phyloP scores from a whole-genome alignment of 2,797 vertebrate genomes.

The Lacerta bilineata region DNA sequence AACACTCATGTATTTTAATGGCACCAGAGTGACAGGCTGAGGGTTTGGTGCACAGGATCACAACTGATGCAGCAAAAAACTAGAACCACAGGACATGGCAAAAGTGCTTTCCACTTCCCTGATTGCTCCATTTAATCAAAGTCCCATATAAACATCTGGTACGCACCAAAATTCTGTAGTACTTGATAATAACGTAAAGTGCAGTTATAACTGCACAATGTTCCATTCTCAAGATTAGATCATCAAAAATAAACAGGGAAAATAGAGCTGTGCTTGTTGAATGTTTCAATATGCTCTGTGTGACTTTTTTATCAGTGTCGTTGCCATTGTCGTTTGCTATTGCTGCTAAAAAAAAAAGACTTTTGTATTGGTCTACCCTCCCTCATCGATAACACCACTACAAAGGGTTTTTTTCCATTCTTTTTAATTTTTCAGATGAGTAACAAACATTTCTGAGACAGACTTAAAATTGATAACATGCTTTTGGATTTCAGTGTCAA shows the following conservation, averaged over 20 bases:
- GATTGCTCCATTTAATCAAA: neutral
- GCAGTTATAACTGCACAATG: slow-evolving; percentile 21
- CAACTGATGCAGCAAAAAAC: no score
- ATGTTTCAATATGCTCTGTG: slow-evolving; percentile 57
- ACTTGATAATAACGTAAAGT: slow-evolving; percentile 43
- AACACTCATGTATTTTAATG: no score
- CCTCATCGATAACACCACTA: slow-evolving; percentile 71
- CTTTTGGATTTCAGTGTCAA: slow-evolving; percentile 71
- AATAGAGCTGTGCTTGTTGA: slow-evolving; percentile 37
- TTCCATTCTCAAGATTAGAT: slow-evolving; percentile 35
- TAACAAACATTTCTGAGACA: slow-evolving; percentile 77
- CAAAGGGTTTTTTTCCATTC: slow-evolving; percentile 62
- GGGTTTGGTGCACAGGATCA: no score
- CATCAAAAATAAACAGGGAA: slow-evolving; percentile 31
- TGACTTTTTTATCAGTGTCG: neutral
- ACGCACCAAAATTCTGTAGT: neutral
- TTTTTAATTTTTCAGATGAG: slow-evolving; percentile 72
- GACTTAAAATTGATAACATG: slow-evolving; percentile 76
- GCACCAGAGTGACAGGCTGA: no score
- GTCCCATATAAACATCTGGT: slow-evolving; percentile 32
- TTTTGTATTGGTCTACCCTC: slow-evolving; percentile 79
- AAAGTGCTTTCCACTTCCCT: neutral
- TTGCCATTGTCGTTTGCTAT: neutral
- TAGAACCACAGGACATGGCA: neutral
- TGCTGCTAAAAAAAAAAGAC: slow-evolving; percentile 64